Percentiles rank a stretch among this genome's conserved stretches.
These are phyloP conservation scores for Peromyscus attwateri DNA, from an alignment of 2,797 vertebrate genomes.

Conservation along the genomic window DNA sequence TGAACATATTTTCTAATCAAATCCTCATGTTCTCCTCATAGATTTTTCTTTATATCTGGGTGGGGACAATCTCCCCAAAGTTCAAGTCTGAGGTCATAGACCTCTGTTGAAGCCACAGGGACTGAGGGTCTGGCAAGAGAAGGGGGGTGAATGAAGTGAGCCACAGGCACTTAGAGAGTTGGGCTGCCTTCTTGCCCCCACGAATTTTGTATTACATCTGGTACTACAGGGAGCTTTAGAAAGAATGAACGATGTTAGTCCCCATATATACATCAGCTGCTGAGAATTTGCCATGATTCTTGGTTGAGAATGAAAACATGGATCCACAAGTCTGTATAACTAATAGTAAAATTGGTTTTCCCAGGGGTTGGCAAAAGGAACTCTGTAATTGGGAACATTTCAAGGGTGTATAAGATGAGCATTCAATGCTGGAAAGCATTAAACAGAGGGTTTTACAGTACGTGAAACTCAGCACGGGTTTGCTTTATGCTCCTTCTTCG, in stretches of 20 bases:
- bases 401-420: constrained; percentile 69
- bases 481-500: constrained; percentile 71
- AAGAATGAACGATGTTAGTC: constrained; percentile 59
- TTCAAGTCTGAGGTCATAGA: constrained; percentile 80
- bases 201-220: constrained; percentile 51
- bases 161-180: constrained; percentile 59
- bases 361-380: constrained; percentile 69
- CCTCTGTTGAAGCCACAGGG: constrained; percentile 74
- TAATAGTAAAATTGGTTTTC: constrained; percentile 80
- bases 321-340: constrained; percentile 59
- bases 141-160: constrained; percentile 47
- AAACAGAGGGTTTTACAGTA: constrained; percentile 72
- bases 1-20: constrained; percentile 82
- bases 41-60: constrained; percentile 78
- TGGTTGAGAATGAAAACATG: constrained; percentile 73
- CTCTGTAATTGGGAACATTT: constrained; percentile 74
- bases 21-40: constrained; percentile 78
- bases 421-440: constrained; percentile 75
- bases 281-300: constrained; percentile 72
- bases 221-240: constrained; percentile 68
- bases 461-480: constrained; percentile 60
- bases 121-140: constrained; percentile 62
- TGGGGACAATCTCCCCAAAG: constrained; percentile 78
- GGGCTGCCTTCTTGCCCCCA: constrained; percentile 59
- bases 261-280: constrained; percentile 57